Base-by-base conservation (phyloP, 2,888 invertebrate genomes). In the Cremastobaeus sp. region DNA sequence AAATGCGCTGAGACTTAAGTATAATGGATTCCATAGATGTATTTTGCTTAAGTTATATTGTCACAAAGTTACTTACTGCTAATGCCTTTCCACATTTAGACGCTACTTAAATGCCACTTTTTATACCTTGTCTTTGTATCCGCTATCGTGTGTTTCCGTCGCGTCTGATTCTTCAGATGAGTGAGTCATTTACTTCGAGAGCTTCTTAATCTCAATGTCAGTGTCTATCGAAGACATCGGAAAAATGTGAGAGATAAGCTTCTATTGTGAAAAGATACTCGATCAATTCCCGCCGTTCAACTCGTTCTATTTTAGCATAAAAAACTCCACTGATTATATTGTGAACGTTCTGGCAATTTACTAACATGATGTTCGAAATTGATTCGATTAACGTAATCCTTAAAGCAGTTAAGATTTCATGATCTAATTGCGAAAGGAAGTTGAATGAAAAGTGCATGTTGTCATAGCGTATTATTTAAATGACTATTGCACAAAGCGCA, bases 21-120 rank as follows among this genome's bases (percentile, higher is more conserved):
- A 32, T 45, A 54, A 52, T 47, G 32, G 15, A 60, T 17, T 35
- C 28, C 50, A 59, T 34, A 35, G n/a, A 20, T 50, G 37, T 43
- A 57, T 48, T 68, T 54, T 45, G 32, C 28, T 48, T 34, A 48
- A 57, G 21, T 43, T 45, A 8, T 21, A 39, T 69, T 30, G 45
- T 18, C 35, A 15, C 39, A 14, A 39, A 54, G 43, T 39, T 48
- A 54, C 54, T 47, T 47, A 54, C 5, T 15, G 41, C 80, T 81
- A 81, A 82, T 82, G 82, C 78, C 69, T 77, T 73, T 47, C 76
- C 76, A 68, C 79, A 80, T 83, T 82, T 80, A 77, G 76, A 77
- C 76, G 64, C 74, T 65, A 75, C 77, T 74, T 64, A 76, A 77
- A 73, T 74, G 75, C 70, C 52, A 21, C 62, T 69, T 65, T 59